phyloP scores from a whole-genome alignment of 2,113 vertebrate genomes.

The Nannospalax galili region DNA sequence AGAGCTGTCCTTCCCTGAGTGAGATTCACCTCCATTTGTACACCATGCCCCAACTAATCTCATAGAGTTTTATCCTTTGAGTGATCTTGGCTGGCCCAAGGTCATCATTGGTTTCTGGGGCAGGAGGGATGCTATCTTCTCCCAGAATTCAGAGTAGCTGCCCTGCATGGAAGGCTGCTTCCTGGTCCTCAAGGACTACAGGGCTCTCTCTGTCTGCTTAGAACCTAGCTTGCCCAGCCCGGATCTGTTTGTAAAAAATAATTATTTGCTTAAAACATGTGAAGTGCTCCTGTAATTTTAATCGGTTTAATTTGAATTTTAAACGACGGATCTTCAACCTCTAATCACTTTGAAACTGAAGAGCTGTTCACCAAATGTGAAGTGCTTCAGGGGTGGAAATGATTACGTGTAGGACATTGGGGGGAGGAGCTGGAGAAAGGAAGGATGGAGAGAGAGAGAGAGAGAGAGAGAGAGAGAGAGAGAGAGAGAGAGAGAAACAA shows the following conservation, averaged over 20 bases:
- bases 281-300: slow-evolving; percentile 86
- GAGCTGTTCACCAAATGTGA: slow-evolving; percentile 88
- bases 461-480: not conserved
- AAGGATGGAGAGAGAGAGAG: not conserved
- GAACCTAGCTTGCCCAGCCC: slow-evolving; percentile 62
- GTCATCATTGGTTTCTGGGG: not conserved
- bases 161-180: not conserved
- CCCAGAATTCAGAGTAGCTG: not conserved
- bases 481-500: not conserved
- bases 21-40: rapidly evolving
- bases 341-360: slow-evolving; percentile 89
- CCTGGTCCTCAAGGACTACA: not conserved
- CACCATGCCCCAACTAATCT: rapidly evolving
- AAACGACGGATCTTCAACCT: slow-evolving; percentile 86
- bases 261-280: slow-evolving; percentile 87
- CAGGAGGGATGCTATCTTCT: not conserved
- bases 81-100: not conserved
- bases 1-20: rapidly evolving
- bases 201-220: not conserved
- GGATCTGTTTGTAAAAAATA: slow-evolving; percentile 73
- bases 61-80: not conserved
- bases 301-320: slow-evolving; percentile 89
- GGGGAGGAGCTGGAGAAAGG: not conserved
- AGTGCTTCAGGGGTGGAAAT: slow-evolving; percentile 83
- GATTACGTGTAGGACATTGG: slow-evolving; percentile 74